Conservation (phyloP, 2,113 vertebrate genomes). For the Prietella phreatophila region DNA sequence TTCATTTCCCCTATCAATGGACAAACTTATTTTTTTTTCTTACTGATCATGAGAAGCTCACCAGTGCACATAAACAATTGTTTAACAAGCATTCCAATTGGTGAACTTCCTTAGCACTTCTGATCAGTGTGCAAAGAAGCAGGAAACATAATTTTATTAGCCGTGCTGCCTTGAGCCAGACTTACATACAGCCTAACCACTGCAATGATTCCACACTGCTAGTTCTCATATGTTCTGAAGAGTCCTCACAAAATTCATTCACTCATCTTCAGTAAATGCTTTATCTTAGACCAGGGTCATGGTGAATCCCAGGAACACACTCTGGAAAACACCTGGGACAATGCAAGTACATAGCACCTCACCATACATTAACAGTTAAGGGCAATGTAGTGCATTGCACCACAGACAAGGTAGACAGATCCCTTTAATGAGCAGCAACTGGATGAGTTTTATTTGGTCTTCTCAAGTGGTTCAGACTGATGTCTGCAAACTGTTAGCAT, state of each 20-base stretch:
- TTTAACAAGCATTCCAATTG: not conserved
- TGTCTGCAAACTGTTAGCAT: conserved; percentile 21
- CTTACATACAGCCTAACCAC: not conserved
- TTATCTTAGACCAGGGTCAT: not conserved
- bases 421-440: conserved; percentile 6
- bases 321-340: not conserved
- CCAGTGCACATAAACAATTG: not conserved
- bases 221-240: not conserved
- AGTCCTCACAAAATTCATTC: not conserved
- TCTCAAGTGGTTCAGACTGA: conserved; percentile 28
- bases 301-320: not conserved
- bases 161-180: not conserved
- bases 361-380: not conserved
- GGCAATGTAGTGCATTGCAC: not conserved
- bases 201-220: not conserved
- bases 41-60: conserved; percentile 6
- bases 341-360: not conserved
- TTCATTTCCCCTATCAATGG: not conserved
- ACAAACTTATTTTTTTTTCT: not conserved
- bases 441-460: not conserved
- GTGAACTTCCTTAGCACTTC: conserved; percentile 11
- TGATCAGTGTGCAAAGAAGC: conserved; percentile 1
- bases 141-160: not conserved
- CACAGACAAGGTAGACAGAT: not conserved
- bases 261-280: not conserved